A percentile compares a stretch with the other conserved stretches of the same genome.
Conservation (phyloP, 2,888 invertebrate genomes). For the Nemotelus nigrinus region DNA sequence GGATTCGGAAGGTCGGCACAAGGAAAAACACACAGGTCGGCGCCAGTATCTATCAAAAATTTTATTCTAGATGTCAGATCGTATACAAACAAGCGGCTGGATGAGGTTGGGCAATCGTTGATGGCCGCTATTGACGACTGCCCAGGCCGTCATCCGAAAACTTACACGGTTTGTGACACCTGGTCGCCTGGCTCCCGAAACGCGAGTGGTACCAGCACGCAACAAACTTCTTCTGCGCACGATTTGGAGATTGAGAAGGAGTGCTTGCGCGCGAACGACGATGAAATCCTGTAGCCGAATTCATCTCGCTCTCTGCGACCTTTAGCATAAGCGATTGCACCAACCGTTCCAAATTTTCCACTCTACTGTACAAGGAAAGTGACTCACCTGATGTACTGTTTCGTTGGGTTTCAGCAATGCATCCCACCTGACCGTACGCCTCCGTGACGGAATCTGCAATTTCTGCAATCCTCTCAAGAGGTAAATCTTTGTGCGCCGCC, state of each 20-base stretch:
- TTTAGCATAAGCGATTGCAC: not conserved
- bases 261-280: not conserved
- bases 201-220: constrained; percentile 17
- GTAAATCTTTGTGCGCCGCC: constrained; percentile 7
- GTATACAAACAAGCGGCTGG: constrained; percentile 13
- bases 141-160: not conserved
- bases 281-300: not conserved
- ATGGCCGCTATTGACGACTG: not conserved
- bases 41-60: constrained; percentile 18
- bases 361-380: not conserved
- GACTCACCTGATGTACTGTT: not conserved
- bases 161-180: constrained; percentile 2
- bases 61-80: not conserved
- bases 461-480: not conserved
- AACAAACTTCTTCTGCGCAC: not conserved
- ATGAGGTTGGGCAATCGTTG: not conserved
- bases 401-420: not conserved
- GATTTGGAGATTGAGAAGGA: not conserved
- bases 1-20: not conserved
- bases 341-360: not conserved
- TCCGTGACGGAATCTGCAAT: constrained; percentile 13
- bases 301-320: not conserved
- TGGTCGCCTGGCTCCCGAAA: constrained; percentile 10
- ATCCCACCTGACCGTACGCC: constrained; percentile 12
- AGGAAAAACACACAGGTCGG: constrained; percentile 1